Conservation (phyloP, 2,888 invertebrate genomes). For the Euzetes globulus region DNA sequence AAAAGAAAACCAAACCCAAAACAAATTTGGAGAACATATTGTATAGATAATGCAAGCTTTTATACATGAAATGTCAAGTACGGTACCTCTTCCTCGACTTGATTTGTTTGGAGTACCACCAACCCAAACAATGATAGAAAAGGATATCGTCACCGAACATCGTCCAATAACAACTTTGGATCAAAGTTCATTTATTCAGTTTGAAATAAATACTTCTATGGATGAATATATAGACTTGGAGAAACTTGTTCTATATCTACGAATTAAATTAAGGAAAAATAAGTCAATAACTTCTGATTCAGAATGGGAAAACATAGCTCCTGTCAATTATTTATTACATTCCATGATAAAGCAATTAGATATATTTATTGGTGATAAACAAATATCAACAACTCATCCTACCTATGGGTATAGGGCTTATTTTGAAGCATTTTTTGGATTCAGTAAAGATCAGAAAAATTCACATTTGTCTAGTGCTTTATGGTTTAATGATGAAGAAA, state of each 20-base stretch:
- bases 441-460: background rate
- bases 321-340: background rate
- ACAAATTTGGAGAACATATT: too few species aligned
- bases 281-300: background rate
- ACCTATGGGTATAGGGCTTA: constrained; percentile 8
- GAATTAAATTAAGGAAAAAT: background rate
- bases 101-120: constrained; percentile 29
- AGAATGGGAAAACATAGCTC: background rate
- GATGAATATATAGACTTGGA: constrained; percentile 12
- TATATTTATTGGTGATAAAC: background rate
- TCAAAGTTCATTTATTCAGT: background rate
- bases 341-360: constrained; percentile 5
- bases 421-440: background rate
- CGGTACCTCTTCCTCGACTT: background rate
- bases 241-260: background rate
- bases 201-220: background rate
- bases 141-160: constrained; percentile 3
- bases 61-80: background rate
- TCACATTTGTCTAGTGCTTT: background rate
- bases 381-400: background rate
- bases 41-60: background rate
- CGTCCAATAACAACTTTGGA: background rate
- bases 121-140: background rate
- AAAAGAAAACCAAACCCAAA: too few species aligned
- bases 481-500: background rate